A percentile compares a stretch with the other conserved stretches of the same genome.
phyloP scores from a whole-genome alignment of 2,888 invertebrate species.

The Ceraclea dissimilis region DNA sequence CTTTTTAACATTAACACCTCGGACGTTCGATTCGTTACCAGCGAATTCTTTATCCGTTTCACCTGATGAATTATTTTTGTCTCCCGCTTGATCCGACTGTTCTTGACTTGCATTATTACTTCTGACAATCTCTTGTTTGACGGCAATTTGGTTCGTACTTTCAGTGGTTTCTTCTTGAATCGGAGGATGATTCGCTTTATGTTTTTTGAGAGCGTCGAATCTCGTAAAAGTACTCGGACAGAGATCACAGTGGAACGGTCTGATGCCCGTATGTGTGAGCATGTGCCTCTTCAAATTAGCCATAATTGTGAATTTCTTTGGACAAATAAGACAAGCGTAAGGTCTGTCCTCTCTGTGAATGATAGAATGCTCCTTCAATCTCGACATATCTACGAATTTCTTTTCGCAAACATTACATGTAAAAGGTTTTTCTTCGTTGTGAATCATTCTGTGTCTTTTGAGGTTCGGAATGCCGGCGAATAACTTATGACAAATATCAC shows the following conservation, averaged over 20 bases:
- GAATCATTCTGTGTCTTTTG: conserved; percentile 1
- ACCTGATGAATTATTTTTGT: not conserved
- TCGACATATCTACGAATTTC: conserved; percentile 1
- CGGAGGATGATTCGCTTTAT: conserved; percentile 29
- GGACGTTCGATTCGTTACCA: no score
- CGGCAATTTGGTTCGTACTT: no score
- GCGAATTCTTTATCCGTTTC: no score
- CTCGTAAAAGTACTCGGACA: conserved; percentile 2
- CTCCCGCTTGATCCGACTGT: not conserved
- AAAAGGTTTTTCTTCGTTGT: conserved; percentile 5
- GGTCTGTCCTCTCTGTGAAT: conserved; percentile 3
- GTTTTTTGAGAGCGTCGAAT: conserved; percentile 5
- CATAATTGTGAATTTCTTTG: conserved; percentile 6
- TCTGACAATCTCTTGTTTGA: no score
- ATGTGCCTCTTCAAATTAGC: conserved; percentile 7
- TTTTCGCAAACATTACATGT: conserved; percentile 7
- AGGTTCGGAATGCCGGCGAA: not conserved
- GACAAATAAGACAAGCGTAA: conserved; percentile 3
- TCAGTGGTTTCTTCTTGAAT: no score
- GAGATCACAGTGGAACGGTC: conserved; percentile 4
- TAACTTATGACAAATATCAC: not conserved
- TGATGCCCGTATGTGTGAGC: conserved; percentile 5
- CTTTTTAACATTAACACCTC: no score
- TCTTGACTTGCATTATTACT: not conserved
- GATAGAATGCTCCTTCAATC: not conserved